phyloP scores from a whole-genome alignment of 2,888 invertebrate species.

The Tipula unca region DNA sequence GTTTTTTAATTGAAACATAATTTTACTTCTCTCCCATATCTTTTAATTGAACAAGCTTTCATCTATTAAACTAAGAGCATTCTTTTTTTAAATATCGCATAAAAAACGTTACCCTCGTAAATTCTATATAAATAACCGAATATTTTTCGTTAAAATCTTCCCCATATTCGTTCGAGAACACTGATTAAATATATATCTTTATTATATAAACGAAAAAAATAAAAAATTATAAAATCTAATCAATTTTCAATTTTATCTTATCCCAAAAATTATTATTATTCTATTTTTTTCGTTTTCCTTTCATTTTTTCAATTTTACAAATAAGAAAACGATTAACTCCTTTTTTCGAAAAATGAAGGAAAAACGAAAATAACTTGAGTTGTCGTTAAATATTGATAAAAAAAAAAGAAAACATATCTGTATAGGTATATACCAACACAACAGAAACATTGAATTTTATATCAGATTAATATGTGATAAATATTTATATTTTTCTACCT shows the following conservation, averaged over 20 bases:
- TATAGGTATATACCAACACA: neutral
- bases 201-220: neutral
- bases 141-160: neutral
- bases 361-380: neutral
- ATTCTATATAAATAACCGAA: neutral
- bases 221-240: neutral
- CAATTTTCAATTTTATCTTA: neutral
- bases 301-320: neutral
- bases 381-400: neutral
- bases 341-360: neutral
- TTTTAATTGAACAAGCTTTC: neutral
- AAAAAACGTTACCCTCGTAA: neutral
- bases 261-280: neutral
- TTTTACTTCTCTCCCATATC: neutral
- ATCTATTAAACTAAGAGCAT: slow-evolving; percentile 8
- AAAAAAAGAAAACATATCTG: neutral
- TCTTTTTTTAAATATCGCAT: neutral
- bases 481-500: neutral
- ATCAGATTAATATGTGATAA: neutral
- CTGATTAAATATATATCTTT: neutral
- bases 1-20: neutral
- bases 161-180: neutral
- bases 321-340: slow-evolving; percentile 8
- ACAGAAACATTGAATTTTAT: neutral
- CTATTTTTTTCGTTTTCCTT: neutral